Percentiles rank a stretch among this genome's conserved stretches.
Conservation (phyloP, 2,113 vertebrate genomes). For the Sorex araneus region DNA sequence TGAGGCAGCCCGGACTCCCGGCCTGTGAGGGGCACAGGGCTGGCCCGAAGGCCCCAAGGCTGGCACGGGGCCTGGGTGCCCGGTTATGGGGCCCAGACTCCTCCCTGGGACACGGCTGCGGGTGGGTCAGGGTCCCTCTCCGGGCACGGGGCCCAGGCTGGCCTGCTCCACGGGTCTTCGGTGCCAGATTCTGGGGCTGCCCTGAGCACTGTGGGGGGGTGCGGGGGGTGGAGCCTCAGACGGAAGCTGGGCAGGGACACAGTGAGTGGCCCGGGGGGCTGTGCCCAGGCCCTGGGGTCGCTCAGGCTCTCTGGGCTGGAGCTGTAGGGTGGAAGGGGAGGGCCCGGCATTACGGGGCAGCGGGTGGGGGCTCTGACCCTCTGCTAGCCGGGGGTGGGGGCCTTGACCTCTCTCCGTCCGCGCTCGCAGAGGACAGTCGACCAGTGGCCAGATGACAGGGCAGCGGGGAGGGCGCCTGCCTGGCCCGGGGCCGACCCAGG, state of each 20-base stretch:
- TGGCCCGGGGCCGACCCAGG: too few relatives aligned
- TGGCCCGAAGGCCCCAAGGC: not conserved
- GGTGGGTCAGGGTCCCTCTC: not conserved
- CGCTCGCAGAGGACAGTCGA: not conserved
- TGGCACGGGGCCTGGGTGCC: too few relatives aligned
- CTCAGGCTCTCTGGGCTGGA: not conserved
- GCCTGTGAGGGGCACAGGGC: fast-evolving
- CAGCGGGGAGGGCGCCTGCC: too few relatives aligned
- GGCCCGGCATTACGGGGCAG: not conserved
- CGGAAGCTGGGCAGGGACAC: too few relatives aligned
- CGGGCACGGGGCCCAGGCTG: not conserved
- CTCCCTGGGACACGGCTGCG: not conserved
- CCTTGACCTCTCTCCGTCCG: not conserved
- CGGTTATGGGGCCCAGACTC: not conserved
- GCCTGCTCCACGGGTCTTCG: not conserved
- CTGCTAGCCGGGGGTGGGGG: not conserved
- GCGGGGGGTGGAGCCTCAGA: too few relatives aligned
- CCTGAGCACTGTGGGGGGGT: not conserved
- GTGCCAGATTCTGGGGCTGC: not conserved
- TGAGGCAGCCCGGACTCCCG: not conserved
- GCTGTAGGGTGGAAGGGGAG: not conserved
- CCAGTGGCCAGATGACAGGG: too few relatives aligned
- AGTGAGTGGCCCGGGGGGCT: not conserved
- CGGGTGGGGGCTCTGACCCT: too few relatives aligned
- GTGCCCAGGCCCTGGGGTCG: too few relatives aligned